Evolutionary conservation across 2,113 vertebrate species (phyloP).

Genomic region (Gymnocephalus cernua): DNA sequence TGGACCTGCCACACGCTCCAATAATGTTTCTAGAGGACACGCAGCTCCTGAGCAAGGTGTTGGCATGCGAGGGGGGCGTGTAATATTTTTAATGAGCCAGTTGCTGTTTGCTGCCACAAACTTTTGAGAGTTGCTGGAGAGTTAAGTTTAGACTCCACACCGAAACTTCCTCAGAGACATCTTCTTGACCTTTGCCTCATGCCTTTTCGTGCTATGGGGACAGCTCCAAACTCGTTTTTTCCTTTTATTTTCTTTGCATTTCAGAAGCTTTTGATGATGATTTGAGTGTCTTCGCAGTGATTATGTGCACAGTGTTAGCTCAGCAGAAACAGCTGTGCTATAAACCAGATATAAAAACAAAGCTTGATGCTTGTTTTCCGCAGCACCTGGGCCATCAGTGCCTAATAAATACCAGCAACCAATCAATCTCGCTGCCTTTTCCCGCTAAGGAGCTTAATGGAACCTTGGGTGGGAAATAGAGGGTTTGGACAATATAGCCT

Average conservation of each 20-base stretch:
- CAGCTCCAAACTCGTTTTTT: conserved; percentile 2
- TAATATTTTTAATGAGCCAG: conserved; percentile 70
- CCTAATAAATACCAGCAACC: conserved; percentile 77
- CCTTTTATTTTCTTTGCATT: conserved; percentile 49
- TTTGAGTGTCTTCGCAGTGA: conserved; percentile 73
- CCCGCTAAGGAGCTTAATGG: conserved; percentile 65
- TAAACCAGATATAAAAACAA: conserved; percentile 83
- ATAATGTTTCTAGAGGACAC: conserved; percentile 75
- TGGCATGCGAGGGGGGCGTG: conserved; percentile 41
- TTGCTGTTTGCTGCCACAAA: conserved; percentile 57
- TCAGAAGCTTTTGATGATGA: conserved; percentile 75
- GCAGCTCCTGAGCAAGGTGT: conserved; percentile 56
- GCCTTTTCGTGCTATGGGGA: conserved; percentile 7
- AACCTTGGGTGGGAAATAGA: conserved; percentile 51
- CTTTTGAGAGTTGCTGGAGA: conserved; percentile 44
- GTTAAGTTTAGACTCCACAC: conserved; percentile 21
- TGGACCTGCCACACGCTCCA: conserved; percentile 64
- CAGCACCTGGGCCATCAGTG: conserved; percentile 82
- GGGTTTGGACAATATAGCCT: conserved; percentile 39
- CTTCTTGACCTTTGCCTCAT: conserved; percentile 47
- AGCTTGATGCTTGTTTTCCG: conserved; percentile 71
- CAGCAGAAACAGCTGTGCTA: conserved; percentile 82
- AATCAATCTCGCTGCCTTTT: conserved; percentile 63
- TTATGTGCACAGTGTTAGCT: conserved; percentile 72
- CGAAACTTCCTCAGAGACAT: conserved; percentile 51